phyloP scores from a whole-genome alignment of 2,888 invertebrate genomes.

The Marasmarcha lunaedactyla region DNA sequence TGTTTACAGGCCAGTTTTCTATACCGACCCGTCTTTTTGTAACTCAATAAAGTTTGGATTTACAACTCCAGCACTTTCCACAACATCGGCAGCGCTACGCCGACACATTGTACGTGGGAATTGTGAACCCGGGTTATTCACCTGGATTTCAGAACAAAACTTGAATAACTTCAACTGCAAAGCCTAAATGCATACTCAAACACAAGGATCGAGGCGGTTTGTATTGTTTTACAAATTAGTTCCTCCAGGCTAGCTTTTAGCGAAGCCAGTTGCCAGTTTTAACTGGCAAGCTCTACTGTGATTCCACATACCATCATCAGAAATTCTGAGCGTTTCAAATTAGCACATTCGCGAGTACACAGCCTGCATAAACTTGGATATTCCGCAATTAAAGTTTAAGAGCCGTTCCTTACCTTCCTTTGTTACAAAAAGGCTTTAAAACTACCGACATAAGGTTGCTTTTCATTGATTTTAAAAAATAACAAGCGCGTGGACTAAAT shows the following conservation, averaged over 20 bases:
- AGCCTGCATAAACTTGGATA: constrained; percentile 31
- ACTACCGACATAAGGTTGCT: constrained; percentile 17
- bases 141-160: constrained; percentile 2
- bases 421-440: constrained; percentile 11
- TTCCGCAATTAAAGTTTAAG: constrained; percentile 47
- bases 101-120: no score
- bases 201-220: neutral
- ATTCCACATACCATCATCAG: neutral
- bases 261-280: no score
- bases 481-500: constrained; percentile 38
- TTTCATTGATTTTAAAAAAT: constrained; percentile 15
- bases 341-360: constrained; percentile 53
- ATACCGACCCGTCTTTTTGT: no score
- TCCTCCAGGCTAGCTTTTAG: neutral
- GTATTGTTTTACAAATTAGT: neutral
- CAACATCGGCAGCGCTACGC: no score
- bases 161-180: neutral
- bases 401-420: constrained; percentile 3
- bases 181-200: no score
- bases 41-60: no score
- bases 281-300: neutral
- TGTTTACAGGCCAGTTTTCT: no score
- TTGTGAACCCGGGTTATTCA: no score
- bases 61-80: no score
- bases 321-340: constrained; percentile 30